A percentile compares a stretch with the other conserved stretches of the same genome.
Evolutionary conservation across 2,113 vertebrate species (phyloP).

Genomic region (Vidua macroura): DNA sequence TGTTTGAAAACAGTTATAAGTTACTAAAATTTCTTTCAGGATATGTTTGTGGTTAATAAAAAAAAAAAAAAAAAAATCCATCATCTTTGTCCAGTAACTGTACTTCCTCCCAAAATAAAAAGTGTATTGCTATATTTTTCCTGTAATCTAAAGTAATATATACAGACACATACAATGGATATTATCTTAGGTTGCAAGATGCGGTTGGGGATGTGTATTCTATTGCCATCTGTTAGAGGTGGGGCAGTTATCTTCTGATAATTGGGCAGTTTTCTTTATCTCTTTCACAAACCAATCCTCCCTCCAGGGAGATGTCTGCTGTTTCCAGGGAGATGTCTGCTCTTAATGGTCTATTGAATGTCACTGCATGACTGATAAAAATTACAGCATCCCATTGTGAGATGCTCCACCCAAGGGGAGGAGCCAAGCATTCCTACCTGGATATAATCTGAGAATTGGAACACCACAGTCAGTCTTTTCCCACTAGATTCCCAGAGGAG

Average conservation of each 20-base stretch:
- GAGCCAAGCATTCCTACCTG: not conserved
- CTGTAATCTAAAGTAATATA: not conserved
- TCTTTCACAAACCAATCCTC: not conserved
- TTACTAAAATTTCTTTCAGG: not conserved
- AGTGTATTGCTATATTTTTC: not conserved
- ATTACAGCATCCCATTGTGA: not conserved
- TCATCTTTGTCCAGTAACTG: not conserved
- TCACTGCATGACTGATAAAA: not conserved
- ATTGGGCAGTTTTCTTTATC: not conserved
- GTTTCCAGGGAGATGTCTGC: not conserved
- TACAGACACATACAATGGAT: accelerated
- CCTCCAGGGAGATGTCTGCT: not conserved
- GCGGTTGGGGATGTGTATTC: not conserved
- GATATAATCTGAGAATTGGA: not conserved
- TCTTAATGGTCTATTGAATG: not conserved
- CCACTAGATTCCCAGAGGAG: not conserved
- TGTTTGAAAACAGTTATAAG: not conserved
- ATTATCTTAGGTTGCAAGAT: not conserved
- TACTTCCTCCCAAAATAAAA: not conserved
- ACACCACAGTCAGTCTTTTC: not conserved
- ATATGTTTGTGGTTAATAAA: not conserved
- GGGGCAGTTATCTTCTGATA: not conserved
- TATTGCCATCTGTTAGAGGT: not conserved
- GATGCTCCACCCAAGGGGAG: not conserved
- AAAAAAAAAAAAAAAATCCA: not conserved